Conservation (phyloP, 2,113 vertebrate species). For the Stomatorhinus ivindoensis region DNA sequence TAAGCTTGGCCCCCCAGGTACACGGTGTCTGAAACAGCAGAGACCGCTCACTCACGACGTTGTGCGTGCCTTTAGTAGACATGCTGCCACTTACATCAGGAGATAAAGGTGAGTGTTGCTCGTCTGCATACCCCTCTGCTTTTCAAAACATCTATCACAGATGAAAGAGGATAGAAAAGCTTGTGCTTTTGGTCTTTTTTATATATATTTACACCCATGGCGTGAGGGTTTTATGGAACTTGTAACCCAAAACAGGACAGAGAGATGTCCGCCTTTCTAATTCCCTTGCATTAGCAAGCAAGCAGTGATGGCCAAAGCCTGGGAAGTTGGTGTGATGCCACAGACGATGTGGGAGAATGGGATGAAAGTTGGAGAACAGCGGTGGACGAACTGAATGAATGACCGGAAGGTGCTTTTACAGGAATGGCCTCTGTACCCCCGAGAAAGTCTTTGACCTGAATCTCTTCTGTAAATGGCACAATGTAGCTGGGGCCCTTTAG, state of each 20-base stretch:
- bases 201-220: neutral
- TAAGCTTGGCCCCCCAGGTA: neutral
- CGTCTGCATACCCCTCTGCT: neutral
- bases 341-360: neutral
- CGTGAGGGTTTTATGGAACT: neutral
- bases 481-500: neutral
- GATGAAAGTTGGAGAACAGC: neutral
- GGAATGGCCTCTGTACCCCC: neutral
- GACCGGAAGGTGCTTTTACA: neutral
- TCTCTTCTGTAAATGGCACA: constrained; percentile 3
- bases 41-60: neutral
- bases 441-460: neutral
- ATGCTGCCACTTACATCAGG: neutral
- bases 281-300: neutral
- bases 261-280: neutral
- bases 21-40: neutral
- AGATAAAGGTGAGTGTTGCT: neutral
- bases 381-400: neutral
- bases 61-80: neutral
- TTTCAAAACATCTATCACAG: neutral
- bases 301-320: neutral
- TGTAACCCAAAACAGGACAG: neutral
- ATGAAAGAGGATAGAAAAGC: neutral
- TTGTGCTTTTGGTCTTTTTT: neutral
- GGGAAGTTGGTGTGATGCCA: neutral